These are phyloP conservation scores for Spea bombifrons DNA, from an alignment of 2,113 vertebrate genomes.

Conservation along the genomic window DNA sequence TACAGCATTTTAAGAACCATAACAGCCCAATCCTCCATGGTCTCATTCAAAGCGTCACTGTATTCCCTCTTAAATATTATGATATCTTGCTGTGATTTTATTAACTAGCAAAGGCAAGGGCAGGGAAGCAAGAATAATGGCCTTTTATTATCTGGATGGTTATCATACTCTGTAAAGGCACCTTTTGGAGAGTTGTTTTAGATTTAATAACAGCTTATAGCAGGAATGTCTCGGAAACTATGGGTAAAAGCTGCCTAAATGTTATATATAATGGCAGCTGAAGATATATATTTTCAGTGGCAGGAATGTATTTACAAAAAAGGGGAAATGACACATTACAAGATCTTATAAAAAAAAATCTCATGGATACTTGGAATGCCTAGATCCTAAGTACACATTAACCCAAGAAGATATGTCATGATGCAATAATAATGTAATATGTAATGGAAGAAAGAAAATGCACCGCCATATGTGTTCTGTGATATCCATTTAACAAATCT, in stretches of 20 bases:
- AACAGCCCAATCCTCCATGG: slow-evolving; percentile 42
- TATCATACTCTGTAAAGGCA: slow-evolving; percentile 32
- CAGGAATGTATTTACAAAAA: slow-evolving; percentile 11
- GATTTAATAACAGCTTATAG: slow-evolving; percentile 36
- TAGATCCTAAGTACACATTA: too few relatives aligned
- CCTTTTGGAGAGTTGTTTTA: slow-evolving; percentile 28
- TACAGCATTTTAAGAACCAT: slow-evolving; percentile 43
- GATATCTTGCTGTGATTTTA: slow-evolving; percentile 48
- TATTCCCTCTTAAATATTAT: slow-evolving; percentile 49
- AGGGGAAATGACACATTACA: slow-evolving; percentile 2
- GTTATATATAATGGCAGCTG: too few relatives aligned
- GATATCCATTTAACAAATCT: too few relatives aligned
- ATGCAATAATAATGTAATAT: too few relatives aligned
- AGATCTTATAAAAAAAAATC: too few relatives aligned
- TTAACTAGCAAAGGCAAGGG: slow-evolving; percentile 38
- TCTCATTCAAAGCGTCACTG: slow-evolving; percentile 43
- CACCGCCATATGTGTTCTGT: too few relatives aligned
- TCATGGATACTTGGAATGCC: too few relatives aligned
- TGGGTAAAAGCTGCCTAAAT: slow-evolving; percentile 1
- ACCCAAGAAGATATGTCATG: too few relatives aligned
- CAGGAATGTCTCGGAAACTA: slow-evolving; percentile 35
- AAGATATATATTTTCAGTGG: not conserved
- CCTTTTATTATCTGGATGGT: slow-evolving; percentile 41
- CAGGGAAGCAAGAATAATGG: slow-evolving; percentile 43
- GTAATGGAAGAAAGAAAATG: too few relatives aligned